Conservation (phyloP, 2,888 invertebrate genomes). For the Timema cristinae region DNA sequence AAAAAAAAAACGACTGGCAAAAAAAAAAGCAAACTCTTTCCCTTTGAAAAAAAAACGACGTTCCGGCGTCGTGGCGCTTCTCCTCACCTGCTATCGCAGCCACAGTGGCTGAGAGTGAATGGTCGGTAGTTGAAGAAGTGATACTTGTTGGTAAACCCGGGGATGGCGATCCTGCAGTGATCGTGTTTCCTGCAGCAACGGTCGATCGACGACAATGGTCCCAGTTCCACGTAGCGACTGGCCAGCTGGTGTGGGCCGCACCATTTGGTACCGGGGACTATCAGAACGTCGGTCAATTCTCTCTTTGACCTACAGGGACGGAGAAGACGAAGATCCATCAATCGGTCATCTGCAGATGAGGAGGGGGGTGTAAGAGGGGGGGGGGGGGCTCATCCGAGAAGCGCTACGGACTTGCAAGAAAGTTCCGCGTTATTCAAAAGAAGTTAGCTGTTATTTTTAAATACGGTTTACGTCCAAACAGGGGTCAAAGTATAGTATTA, state of each 20-base stretch:
- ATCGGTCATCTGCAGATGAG: no score
- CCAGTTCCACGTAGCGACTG: conserved; percentile 58
- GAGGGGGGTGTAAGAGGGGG: no score
- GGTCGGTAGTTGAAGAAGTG: conserved; percentile 65
- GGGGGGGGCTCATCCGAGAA: no score
- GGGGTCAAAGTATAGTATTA: no score
- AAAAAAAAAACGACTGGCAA: no score
- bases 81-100: conserved; percentile 71
- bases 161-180: conserved; percentile 61
- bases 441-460: no score
- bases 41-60: no score
- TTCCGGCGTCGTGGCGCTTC: not conserved
- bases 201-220: conserved; percentile 56
- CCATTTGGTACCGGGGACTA: conserved; percentile 69
- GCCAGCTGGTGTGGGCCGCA: conserved; percentile 63
- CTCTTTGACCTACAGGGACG: conserved; percentile 25
- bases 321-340: no score
- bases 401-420: no score
- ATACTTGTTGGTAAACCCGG: conserved; percentile 57
- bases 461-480: no score
- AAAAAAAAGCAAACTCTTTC: no score
- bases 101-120: conserved; percentile 70
- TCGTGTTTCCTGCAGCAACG: conserved; percentile 72
- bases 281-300: conserved; percentile 40
- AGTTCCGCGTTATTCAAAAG: no score